A percentile compares a stretch with the other conserved stretches of the same genome.
Evolutionary conservation across 2,113 vertebrate species (phyloP).

Genomic region (Peromyscus leucopus): DNA sequence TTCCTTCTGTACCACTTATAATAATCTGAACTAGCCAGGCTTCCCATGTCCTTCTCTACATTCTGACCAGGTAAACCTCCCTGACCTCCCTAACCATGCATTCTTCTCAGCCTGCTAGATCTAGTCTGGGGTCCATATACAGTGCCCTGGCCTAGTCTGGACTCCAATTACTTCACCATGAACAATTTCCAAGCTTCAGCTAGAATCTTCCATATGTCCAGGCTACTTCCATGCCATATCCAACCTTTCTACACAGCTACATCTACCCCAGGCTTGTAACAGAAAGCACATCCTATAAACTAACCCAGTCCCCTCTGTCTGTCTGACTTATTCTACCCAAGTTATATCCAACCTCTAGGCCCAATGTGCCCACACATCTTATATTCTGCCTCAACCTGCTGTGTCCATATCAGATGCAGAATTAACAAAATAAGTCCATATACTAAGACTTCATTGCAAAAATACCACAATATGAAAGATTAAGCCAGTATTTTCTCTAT

Average conservation of each 20-base stretch:
- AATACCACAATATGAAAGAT: neutral
- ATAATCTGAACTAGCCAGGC: neutral
- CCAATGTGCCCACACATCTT: neutral
- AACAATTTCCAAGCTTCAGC: neutral
- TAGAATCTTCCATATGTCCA: neutral
- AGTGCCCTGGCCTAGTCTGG: neutral
- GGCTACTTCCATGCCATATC: neutral
- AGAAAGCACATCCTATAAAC: neutral
- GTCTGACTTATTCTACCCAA: neutral
- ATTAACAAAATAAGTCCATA: neutral
- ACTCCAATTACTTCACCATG: neutral
- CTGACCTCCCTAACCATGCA: neutral
- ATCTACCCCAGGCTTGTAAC: neutral
- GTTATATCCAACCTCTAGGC: neutral
- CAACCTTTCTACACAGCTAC: neutral
- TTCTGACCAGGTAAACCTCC: neutral
- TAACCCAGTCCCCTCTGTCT: neutral
- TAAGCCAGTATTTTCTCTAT: neutral
- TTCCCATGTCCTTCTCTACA: neutral
- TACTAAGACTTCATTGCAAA: neutral
- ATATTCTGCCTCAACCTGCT: neutral
- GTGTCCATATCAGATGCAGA: neutral
- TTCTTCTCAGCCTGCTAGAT: no score
- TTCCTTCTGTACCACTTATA: neutral
- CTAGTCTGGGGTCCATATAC: neutral